Evolutionary conservation across 1,140 invertebrate genomes (phyloP).

Genomic region (Chlorops oryzae): DNA sequence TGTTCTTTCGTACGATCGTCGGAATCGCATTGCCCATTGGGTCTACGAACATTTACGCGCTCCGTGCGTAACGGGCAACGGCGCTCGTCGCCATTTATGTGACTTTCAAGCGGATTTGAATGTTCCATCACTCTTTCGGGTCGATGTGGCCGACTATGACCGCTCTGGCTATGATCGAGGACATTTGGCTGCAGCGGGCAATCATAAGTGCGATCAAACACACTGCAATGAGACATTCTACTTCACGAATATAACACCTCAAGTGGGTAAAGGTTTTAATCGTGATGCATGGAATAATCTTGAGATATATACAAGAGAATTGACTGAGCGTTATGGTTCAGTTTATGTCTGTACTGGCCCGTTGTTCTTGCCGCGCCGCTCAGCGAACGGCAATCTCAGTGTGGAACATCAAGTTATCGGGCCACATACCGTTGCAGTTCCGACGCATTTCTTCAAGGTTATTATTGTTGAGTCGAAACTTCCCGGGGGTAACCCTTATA

Average conservation of each 20-base stretch:
- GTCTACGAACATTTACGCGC: slow-evolving; percentile 84
- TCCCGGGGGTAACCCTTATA: slow-evolving; percentile 64
- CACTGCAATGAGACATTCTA: slow-evolving; percentile 83
- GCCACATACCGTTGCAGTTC: slow-evolving; percentile 87
- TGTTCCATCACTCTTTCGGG: slow-evolving; percentile 70
- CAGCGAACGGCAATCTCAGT: slow-evolving; percentile 78
- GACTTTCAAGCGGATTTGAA: slow-evolving; percentile 78
- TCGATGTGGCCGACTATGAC: slow-evolving; percentile 84
- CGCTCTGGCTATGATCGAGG: slow-evolving; percentile 89
- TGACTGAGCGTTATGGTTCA: slow-evolving; percentile 74
- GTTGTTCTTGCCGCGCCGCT: slow-evolving; percentile 80
- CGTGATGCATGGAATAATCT: slow-evolving; percentile 85
- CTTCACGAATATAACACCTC: slow-evolving; percentile 92
- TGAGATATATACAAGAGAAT: slow-evolving; percentile 79
- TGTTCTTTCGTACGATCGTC: slow-evolving; percentile 87
- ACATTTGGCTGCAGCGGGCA: slow-evolving; percentile 93
- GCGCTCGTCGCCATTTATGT: slow-evolving; percentile 69
- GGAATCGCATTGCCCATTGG: slow-evolving; percentile 87
- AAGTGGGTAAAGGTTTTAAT: slow-evolving; percentile 95
- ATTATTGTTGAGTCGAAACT: slow-evolving; percentile 65
- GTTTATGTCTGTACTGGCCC: slow-evolving; percentile 96
- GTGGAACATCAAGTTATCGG: slow-evolving; percentile 95
- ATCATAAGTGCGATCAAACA: slow-evolving; percentile 73
- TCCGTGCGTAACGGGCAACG: slow-evolving; percentile 57
- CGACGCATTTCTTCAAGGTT: slow-evolving; percentile 97